Evolutionary conservation across 2,113 vertebrate genomes (phyloP), one percentile per base, ranked within the genome.

Genomic region (Oxyura jamaicensis): DNA sequence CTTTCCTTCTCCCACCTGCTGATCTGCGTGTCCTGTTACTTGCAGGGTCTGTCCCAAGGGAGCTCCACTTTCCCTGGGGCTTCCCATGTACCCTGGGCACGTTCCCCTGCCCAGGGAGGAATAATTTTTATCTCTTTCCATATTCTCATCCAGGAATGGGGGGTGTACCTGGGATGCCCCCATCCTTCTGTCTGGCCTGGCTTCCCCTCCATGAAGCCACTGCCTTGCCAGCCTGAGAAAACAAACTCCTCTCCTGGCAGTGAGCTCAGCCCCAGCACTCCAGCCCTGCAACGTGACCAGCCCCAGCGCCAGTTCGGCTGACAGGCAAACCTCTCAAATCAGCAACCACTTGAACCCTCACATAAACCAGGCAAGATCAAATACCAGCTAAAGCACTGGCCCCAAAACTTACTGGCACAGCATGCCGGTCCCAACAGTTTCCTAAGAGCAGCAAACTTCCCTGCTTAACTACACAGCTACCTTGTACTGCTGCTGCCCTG

Each of bases 271-370:
- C 60, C 69, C 60, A 78, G 1, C 33, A 12, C 35, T 13, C 20
- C 77, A 63, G 39, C 46, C 10, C 36, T 13, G 63, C 36, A 65
- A 36, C 50, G 28, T 33, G 71, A 55, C 53, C 71, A 53, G 13
- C 72, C 58, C 59, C 58, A 82, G 31, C 60, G 8, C 39, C 52
- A 13, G 41, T 83, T 55, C 53, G 41, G 26, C 42, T 75, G 53
- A 36, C 74, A 72, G 46, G 46, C 78, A 87, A 93, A 75, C 66
- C 28, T 68, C 63, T 58, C 71, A 48, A 48, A 48, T 62, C 69
- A 94, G 90, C 91, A 93, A 95, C 84, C 66, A 87, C 82, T 92
- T 89, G 12, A 91, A 35, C 36, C 77, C 56, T 68, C 67, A 85
- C 33, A 87, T 46, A 91, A 96, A 91, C 81, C 58, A 31, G 86